A percentile compares a stretch with the other conserved stretches of the same genome.
phyloP scores from a whole-genome alignment of 1,140 invertebrate genomes.

The Psix sp. region DNA sequence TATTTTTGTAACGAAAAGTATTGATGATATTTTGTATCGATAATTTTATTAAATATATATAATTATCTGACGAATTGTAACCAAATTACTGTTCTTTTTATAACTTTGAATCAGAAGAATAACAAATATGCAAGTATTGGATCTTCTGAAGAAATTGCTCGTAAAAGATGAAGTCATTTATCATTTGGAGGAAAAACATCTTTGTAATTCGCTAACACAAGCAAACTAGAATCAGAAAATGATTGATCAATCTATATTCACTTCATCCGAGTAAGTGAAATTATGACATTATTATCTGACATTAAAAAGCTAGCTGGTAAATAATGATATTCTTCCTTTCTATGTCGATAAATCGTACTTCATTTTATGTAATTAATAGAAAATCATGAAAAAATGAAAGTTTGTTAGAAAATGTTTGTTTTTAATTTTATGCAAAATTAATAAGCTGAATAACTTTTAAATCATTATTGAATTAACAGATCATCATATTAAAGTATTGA shows the following conservation, averaged over 20 bases:
- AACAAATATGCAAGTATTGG: no score
- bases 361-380: slow-evolving; percentile 8
- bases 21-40: no score
- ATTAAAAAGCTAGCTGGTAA: slow-evolving; percentile 1
- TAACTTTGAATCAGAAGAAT: no score
- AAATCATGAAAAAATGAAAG: slow-evolving; percentile 1
- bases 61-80: no score
- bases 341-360: slow-evolving; percentile 12
- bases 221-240: slow-evolving; percentile 25
- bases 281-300: slow-evolving; percentile 20
- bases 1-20: no score
- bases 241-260: slow-evolving; percentile 27
- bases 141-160: no score
- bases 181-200: slow-evolving; percentile 25
- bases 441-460: no score
- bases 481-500: no score
- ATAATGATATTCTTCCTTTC: slow-evolving; percentile 18
- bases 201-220: slow-evolving; percentile 27
- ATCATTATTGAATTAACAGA: no score
- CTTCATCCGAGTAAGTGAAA: slow-evolving; percentile 26
- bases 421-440: no score
- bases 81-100: no score
- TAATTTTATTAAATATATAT: no score
- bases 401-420: not conserved
- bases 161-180: slow-evolving; percentile 33